These are phyloP conservation scores for Excalfactoria chinensis DNA, from an alignment of 2,113 vertebrate genomes.

Conservation along the genomic window DNA sequence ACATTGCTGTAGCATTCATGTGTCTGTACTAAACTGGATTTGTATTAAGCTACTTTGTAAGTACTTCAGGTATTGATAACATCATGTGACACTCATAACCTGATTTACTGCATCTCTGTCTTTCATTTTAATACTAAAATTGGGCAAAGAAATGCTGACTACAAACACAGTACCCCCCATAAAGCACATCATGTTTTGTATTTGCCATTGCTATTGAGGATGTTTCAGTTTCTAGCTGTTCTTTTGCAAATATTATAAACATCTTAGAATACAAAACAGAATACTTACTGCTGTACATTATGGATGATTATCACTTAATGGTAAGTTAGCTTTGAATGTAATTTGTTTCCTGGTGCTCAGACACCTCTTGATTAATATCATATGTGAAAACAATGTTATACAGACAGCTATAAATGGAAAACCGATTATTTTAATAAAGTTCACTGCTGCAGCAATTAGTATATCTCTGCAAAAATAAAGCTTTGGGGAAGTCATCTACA, in stretches of 20 bases:
- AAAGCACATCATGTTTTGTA: not conserved
- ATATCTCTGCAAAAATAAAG: not conserved
- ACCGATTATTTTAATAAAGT: constrained; percentile 21
- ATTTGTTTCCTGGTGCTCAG: constrained; percentile 35
- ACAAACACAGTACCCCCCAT: not conserved
- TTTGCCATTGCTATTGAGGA: not conserved
- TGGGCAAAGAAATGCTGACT: not conserved
- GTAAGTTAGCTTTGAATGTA: not conserved
- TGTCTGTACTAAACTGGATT: not conserved
- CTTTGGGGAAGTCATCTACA: not conserved
- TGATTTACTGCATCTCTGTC: not conserved
- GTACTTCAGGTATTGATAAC: not conserved
- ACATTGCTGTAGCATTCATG: not conserved
- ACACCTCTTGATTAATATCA: constrained; percentile 45
- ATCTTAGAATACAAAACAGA: not conserved
- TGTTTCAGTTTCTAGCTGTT: not conserved
- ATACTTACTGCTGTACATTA: not conserved
- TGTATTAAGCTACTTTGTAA: not conserved
- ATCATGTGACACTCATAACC: not conserved
- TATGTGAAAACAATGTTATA: not conserved
- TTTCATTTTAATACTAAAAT: not conserved
- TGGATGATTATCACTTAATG: not conserved
- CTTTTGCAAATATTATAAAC: not conserved
- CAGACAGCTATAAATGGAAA: constrained; percentile 42
- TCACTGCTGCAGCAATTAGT: constrained; percentile 11